Conservation (phyloP, 1,140 invertebrate genomes). For the Manduca sexta region DNA sequence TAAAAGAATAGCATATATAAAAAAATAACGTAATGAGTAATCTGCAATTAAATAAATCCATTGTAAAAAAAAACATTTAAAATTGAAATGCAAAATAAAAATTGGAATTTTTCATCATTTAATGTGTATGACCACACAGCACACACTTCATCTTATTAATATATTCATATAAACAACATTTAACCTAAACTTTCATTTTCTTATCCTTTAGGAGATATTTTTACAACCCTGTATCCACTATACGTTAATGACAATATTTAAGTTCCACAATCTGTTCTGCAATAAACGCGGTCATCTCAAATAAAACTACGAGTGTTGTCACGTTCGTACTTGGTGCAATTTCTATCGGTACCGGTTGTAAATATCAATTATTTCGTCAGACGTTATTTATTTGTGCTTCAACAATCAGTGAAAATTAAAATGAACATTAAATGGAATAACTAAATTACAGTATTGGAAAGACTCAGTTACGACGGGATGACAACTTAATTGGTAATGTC, state of each 20-base stretch:
- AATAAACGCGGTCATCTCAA: constrained; percentile 4
- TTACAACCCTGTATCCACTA: constrained; percentile 73
- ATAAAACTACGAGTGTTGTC: constrained; percentile 7
- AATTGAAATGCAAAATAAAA: constrained; percentile 57
- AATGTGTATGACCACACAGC: constrained; percentile 57
- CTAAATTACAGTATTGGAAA: constrained; percentile 24
- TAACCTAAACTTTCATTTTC: constrained; percentile 61
- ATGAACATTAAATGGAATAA: not conserved
- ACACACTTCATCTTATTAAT: constrained; percentile 56
- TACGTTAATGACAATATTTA: constrained; percentile 61
- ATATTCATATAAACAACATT: constrained; percentile 69
- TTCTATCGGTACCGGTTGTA: constrained; percentile 6
- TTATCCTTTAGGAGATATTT: constrained; percentile 69
- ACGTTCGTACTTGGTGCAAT: constrained; percentile 13
- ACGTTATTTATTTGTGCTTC: constrained; percentile 5
- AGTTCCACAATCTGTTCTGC: constrained; percentile 31
- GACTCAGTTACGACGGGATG: constrained; percentile 27
- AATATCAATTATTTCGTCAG: not conserved
- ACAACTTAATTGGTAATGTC: constrained; percentile 19
- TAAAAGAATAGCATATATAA: constrained; percentile 39
- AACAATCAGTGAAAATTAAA: constrained; percentile 1
- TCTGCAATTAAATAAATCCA: constrained; percentile 56
- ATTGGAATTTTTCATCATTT: constrained; percentile 56
- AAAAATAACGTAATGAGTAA: constrained; percentile 52
- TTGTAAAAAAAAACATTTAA: constrained; percentile 29